A percentile compares a stretch with the other conserved stretches of the same genome.
phyloP scores from a whole-genome alignment of 2,113 vertebrate genomes.

The Notechis scutatus region DNA sequence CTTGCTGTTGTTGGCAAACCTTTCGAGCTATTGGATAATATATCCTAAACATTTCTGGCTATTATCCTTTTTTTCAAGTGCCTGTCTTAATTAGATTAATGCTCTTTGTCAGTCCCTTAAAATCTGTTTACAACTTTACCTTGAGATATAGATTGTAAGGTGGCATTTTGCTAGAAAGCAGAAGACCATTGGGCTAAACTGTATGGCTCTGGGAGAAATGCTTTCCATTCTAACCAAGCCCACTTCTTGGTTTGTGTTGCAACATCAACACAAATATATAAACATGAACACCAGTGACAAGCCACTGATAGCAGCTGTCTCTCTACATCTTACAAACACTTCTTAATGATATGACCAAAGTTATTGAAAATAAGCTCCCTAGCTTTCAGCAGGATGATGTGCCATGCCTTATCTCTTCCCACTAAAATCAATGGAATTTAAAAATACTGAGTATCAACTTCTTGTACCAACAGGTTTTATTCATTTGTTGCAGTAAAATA shows the following conservation, averaged over 20 bases:
- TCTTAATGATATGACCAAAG: not conserved
- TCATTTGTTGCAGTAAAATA: not conserved
- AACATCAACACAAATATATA: slow-evolving; percentile 31
- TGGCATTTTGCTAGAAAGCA: fast-evolving
- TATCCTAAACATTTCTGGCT: slow-evolving; percentile 9
- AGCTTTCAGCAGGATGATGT: not conserved
- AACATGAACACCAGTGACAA: not conserved
- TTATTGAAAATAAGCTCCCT: not conserved
- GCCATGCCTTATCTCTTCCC: not conserved
- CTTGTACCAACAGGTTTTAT: not conserved
- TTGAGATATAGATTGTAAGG: not conserved
- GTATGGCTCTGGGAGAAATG: not conserved
- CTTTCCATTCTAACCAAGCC: fast-evolving
- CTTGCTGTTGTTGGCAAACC: not conserved
- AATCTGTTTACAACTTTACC: slow-evolving; percentile 16
- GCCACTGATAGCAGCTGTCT: not conserved
- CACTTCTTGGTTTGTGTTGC: no score
- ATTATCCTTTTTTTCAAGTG: slow-evolving; percentile 42
- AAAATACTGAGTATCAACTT: not conserved
- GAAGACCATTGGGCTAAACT: not conserved
- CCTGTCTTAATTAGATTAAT: slow-evolving; percentile 21
- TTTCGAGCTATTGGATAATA: slow-evolving; percentile 23
- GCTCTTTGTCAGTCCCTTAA: slow-evolving; percentile 21
- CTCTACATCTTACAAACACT: not conserved
- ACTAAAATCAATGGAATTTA: not conserved